These are phyloP conservation scores for Battus philenor DNA, from an alignment of 1,140 invertebrate species.

Conservation along the genomic window DNA sequence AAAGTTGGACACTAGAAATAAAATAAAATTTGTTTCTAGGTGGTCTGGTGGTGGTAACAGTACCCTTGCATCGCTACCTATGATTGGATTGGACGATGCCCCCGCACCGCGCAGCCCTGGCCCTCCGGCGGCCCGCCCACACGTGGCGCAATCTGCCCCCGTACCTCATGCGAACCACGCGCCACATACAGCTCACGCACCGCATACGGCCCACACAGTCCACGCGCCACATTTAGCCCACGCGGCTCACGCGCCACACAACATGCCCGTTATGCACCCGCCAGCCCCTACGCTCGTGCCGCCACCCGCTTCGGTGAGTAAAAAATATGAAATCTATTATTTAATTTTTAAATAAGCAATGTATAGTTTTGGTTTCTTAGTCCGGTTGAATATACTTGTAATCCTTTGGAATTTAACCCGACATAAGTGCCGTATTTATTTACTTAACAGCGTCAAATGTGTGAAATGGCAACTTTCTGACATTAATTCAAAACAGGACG, in stretches of 20 bases:
- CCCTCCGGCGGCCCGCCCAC: constrained; percentile 13
- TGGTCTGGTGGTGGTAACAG: constrained; percentile 78
- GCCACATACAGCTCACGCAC: constrained; percentile 7
- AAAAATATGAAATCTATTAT: no score
- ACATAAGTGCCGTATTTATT: no score
- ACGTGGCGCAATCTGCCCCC: constrained; percentile 1
- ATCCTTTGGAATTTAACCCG: no score
- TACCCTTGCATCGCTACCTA: constrained; percentile 84
- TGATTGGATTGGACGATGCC: constrained; percentile 83
- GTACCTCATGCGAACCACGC: constrained; percentile 16
- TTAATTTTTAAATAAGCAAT: no score
- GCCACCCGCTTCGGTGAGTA: constrained; percentile 25
- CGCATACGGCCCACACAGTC: constrained; percentile 5
- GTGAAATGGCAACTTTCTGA: no score
- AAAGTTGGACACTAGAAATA: no score
- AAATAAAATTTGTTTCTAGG: no score
- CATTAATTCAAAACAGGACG: no score
- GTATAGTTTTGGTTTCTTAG: no score
- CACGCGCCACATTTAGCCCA: constrained; percentile 9
- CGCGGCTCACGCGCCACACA: constrained; percentile 3
- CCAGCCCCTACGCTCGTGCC: constrained; percentile 19
- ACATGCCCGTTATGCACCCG: constrained; percentile 5
- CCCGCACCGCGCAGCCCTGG: constrained; percentile 26
- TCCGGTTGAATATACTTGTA: no score
- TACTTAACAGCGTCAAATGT: no score